These are phyloP conservation scores for Chunga burmeisteri DNA, from an alignment of 2,113 vertebrate species.

Conservation along the genomic window DNA sequence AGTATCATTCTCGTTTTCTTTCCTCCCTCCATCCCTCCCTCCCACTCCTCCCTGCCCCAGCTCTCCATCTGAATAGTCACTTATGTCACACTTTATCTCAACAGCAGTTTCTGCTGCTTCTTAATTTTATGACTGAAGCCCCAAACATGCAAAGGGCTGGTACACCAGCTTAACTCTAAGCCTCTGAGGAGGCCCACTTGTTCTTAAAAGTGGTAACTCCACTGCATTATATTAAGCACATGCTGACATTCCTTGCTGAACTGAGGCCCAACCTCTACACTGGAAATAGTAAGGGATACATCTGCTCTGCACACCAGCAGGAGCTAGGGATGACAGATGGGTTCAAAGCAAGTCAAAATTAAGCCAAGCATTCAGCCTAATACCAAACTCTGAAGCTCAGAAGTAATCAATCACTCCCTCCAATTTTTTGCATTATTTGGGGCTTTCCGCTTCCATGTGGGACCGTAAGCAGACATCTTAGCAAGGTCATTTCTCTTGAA, in stretches of 20 bases:
- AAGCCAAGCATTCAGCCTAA: not conserved
- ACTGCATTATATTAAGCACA: conserved; percentile 14
- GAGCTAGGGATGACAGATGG: conserved; percentile 32
- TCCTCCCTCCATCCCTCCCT: not conserved
- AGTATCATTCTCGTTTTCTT: not conserved
- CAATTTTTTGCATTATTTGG: not conserved
- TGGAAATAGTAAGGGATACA: conserved; percentile 32
- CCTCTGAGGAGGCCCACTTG: not conserved
- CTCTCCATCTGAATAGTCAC: not conserved
- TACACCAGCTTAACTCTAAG: not conserved
- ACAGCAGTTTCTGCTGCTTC: not conserved
- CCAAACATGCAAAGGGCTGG: not conserved
- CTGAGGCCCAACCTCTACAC: not conserved
- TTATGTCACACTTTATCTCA: not conserved
- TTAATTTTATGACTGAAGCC: not conserved
- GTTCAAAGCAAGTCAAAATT: conserved; percentile 18
- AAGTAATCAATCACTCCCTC: not conserved
- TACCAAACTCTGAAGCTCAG: not conserved
- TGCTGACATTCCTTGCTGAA: conserved; percentile 13
- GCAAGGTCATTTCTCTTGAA: not conserved
- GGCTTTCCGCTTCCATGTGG: not conserved
- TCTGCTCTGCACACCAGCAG: conserved; percentile 8
- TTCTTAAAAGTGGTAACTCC: not conserved
- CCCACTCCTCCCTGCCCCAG: not conserved
- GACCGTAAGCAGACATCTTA: not conserved